Conservation (phyloP, 2,113 vertebrate species). For the Perccottus glenii region DNA sequence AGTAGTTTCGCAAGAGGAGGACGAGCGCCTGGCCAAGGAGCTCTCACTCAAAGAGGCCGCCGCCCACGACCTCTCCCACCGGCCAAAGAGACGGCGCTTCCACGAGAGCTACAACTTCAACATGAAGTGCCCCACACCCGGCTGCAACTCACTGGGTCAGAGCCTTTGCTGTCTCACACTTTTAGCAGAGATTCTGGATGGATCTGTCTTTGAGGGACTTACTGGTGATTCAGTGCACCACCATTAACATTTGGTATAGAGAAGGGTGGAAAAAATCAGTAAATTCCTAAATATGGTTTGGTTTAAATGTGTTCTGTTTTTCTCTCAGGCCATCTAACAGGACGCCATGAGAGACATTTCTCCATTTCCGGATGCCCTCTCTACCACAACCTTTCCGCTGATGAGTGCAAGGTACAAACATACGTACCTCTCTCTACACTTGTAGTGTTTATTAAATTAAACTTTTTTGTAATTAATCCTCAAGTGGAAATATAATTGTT, state of each 20-base stretch:
- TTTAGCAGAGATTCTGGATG: too few species aligned
- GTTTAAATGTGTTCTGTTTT: neutral
- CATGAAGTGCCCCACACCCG: conserved; percentile 98
- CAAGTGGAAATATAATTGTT: too few species aligned
- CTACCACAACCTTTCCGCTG: conserved; percentile 96
- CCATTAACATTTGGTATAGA: neutral
- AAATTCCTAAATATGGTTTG: too few species aligned
- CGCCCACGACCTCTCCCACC: conserved; percentile 92
- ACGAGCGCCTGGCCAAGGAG: conserved; percentile 95
- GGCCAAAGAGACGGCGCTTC: conserved; percentile 96
- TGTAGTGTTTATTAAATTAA: too few species aligned
- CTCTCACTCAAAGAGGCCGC: conserved; percentile 96
- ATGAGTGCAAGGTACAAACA: conserved; percentile 93
- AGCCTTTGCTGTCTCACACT: neutral
- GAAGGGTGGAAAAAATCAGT: neutral
- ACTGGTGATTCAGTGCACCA: too few species aligned
- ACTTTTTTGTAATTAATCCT: too few species aligned
- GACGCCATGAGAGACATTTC: conserved; percentile 97
- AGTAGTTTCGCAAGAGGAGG: conserved; percentile 85
- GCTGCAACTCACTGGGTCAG: conserved; percentile 92
- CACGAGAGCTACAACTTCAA: conserved; percentile 99
- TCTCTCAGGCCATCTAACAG: conserved; percentile 90
- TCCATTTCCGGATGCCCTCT: conserved; percentile 98
- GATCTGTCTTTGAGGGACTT: too few species aligned
- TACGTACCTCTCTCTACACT: neutral